These are phyloP conservation scores for Listronotus bonariensis DNA, from an alignment of 1,140 invertebrate genomes.

Conservation along the genomic window DNA sequence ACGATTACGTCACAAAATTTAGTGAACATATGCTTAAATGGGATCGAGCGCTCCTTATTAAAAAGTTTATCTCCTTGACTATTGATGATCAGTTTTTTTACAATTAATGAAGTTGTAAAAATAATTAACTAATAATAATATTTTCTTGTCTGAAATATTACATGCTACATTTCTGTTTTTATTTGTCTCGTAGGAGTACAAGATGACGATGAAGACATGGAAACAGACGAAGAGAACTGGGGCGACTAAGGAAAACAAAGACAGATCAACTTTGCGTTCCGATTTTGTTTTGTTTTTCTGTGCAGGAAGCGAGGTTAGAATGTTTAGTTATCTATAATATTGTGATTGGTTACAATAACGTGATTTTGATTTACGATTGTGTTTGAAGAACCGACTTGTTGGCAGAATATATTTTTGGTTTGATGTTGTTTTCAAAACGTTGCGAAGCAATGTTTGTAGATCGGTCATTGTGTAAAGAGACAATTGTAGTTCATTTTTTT, in stretches of 20 bases:
- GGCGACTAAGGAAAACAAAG: constrained; percentile 15
- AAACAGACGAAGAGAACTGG: constrained; percentile 31
- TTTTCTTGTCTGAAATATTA: too few species aligned
- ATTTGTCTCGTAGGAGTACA: neutral
- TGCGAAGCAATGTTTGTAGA: too few species aligned
- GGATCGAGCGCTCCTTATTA: too few species aligned
- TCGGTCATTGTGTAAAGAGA: too few species aligned
- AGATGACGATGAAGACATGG: constrained; percentile 23
- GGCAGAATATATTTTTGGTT: constrained; percentile 4
- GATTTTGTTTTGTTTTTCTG: constrained; percentile 2
- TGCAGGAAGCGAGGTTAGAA: constrained; percentile 7
- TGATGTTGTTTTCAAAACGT: neutral
- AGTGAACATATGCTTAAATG: too few species aligned
- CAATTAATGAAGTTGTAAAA: too few species aligned
- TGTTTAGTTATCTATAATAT: constrained; percentile 6
- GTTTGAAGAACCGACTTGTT: constrained; percentile 2
- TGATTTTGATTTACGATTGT: neutral
- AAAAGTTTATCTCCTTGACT: too few species aligned
- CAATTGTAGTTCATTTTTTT: too few species aligned
- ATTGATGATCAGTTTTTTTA: too few species aligned
- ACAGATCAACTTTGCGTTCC: neutral
- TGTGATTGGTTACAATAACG: constrained; percentile 15
- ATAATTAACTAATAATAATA: too few species aligned
- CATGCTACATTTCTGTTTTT: too few species aligned
- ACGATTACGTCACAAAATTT: too few species aligned